Evolutionary conservation across 2,113 vertebrate genomes (phyloP).

Genomic region (Stigmatopora argus): DNA sequence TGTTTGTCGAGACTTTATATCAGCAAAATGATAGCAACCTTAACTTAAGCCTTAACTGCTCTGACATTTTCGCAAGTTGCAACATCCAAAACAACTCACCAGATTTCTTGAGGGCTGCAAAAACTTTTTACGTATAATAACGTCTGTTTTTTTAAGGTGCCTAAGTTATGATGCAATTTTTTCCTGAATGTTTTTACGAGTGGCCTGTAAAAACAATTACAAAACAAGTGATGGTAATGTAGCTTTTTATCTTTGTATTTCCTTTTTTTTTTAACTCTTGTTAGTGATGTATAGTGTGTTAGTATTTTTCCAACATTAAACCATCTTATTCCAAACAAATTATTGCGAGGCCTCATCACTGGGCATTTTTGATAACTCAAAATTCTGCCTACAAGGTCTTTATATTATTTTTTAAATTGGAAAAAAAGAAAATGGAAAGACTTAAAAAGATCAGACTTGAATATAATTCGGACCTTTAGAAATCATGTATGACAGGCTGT

Average conservation of each 20-base stretch:
- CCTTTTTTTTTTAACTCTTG: conserved; percentile 33
- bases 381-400: background rate
- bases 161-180: conserved; percentile 65
- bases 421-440: too few relatives aligned
- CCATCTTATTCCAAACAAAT: conserved; percentile 7
- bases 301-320: conserved; percentile 62
- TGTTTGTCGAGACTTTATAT: background rate
- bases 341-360: background rate
- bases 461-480: too few relatives aligned
- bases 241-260: conserved; percentile 39
- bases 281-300: conserved; percentile 57
- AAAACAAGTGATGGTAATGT: conserved; percentile 12
- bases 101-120: conserved; percentile 36
- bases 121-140: conserved; percentile 16
- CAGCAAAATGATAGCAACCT: background rate
- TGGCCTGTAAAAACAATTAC: conserved; percentile 43
- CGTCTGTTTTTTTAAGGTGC: conserved; percentile 47
- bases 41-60: background rate
- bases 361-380: background rate
- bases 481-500: too few relatives aligned
- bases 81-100: conserved; percentile 7
- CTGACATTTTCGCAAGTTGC: background rate
- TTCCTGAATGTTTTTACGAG: conserved; percentile 50
- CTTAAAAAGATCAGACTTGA: too few relatives aligned
- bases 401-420: too few relatives aligned